phyloP scores from a whole-genome alignment of 2,888 invertebrate genomes.

The Cepaea hortensis region DNA sequence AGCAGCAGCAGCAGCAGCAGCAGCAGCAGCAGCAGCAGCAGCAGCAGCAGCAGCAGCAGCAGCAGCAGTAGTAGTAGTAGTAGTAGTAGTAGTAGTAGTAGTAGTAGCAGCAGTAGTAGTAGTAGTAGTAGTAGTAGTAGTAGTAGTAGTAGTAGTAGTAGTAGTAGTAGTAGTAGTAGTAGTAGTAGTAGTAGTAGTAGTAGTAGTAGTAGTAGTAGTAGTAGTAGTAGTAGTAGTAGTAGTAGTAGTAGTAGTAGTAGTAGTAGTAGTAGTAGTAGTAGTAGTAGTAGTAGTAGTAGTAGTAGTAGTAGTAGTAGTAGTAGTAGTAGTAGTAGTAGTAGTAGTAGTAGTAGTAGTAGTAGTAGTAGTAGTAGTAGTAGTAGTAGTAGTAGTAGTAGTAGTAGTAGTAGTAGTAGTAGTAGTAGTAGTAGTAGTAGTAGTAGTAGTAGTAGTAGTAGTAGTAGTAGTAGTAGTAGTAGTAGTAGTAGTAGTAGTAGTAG shows the following conservation, averaged over 20 bases:
- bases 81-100: conserved; percentile 27
- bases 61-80: conserved; percentile 25
- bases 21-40: conserved; percentile 10
- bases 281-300: neutral
- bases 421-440: neutral
- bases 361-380: conserved; percentile 28
- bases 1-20: conserved; percentile 10
- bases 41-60: neutral
- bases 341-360: conserved; percentile 30
- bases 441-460: too few relatives aligned
- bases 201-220: conserved; percentile 28
- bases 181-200: conserved; percentile 32
- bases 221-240: conserved; percentile 30
- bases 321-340: conserved; percentile 32
- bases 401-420: conserved; percentile 32
- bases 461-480: too few relatives aligned
- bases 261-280: too few relatives aligned
- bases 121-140: conserved; percentile 32
- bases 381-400: conserved; percentile 32
- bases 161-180: conserved; percentile 30
- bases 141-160: conserved; percentile 30
- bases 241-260: conserved; percentile 28
- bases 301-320: conserved; percentile 30
- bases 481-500: too few relatives aligned
- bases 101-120: conserved; percentile 30